phyloP scores from a whole-genome alignment of 2,888 invertebrate species.

The Drosophila tanythrix region DNA sequence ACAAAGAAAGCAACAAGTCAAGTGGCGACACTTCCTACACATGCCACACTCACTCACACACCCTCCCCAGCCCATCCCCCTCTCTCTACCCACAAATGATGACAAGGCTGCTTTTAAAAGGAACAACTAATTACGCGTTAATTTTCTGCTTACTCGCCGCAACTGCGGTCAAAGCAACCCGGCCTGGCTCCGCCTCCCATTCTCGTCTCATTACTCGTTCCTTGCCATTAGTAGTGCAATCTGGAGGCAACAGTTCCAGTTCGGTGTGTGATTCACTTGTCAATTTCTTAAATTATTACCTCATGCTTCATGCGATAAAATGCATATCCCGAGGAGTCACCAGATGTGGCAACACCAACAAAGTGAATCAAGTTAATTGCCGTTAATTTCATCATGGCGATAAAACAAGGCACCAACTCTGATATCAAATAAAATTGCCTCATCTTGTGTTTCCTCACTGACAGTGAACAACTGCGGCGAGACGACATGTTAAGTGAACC shows the following conservation, averaged over 20 bases:
- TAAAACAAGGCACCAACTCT: slow-evolving; percentile 30
- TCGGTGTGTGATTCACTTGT: slow-evolving; percentile 72
- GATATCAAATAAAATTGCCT: slow-evolving; percentile 71
- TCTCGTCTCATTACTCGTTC: neutral
- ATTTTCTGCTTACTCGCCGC: slow-evolving; percentile 65
- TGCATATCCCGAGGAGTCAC: slow-evolving; percentile 30
- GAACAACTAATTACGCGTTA: slow-evolving; percentile 81
- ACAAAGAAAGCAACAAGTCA: slow-evolving; percentile 70
- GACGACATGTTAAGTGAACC: slow-evolving; percentile 45
- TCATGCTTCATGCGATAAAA: slow-evolving; percentile 53
- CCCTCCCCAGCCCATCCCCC: neutral
- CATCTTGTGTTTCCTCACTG: neutral
- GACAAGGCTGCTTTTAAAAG: slow-evolving; percentile 69
- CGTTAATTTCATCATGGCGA: slow-evolving; percentile 74
- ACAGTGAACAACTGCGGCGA: slow-evolving; percentile 39
- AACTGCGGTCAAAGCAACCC: slow-evolving; percentile 1
- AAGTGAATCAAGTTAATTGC: slow-evolving; percentile 78
- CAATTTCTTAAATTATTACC: slow-evolving; percentile 77
- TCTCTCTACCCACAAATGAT: slow-evolving; percentile 29
- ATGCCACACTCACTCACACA: slow-evolving; percentile 11
- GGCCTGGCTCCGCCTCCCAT: neutral
- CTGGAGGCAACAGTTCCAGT: slow-evolving; percentile 23
- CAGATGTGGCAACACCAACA: slow-evolving; percentile 37
- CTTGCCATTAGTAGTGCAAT: slow-evolving; percentile 7
- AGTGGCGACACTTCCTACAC: slow-evolving; percentile 72